Evolutionary conservation across 2,113 vertebrate genomes (phyloP), one percentile per base, ranked within the genome.

Genomic region (Oreochromis spilurus): DNA sequence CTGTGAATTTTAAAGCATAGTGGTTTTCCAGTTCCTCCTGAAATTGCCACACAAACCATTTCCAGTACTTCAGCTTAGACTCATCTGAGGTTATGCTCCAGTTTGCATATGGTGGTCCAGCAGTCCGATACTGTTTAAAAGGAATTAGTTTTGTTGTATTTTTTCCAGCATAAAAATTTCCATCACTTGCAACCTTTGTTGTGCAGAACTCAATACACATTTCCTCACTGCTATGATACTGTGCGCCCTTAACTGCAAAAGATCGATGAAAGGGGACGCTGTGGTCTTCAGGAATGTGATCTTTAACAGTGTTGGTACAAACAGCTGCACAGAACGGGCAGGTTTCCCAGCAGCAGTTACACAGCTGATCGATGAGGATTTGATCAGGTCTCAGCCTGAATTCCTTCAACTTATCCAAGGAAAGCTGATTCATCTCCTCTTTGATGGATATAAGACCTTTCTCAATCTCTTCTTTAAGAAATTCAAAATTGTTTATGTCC

Each of bases 31-130:
- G 21, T 0, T 97, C 3, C 14, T 9, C 7, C 14, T 87, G 91
- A 93, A 97, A 97, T 19, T 7, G 91, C 70, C 24, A 96, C 13
- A 97, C 72, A 93, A 96, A 97, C 96, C 97, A 97, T 85, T 95
- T 97, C 97, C 97, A 97, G 36, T 97, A 97, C 0, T 1, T 5
- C 50, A 95, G 93, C 2, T 81, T 85, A 2, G 97, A 96, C 8
- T 43, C 1, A 53, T 97, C 96, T 2, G 2, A 13, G 2, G 54
- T 55, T 14, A 55, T 55, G 21, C 54, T 55, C 54, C 54, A 55
- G 54, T 55, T 55, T 26, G 2, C 54, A 57, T 57, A 57, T 26
- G 21, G 21, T 55, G 54, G 21, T 26, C 54, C 54, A 57, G 54
- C 54, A 50, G 4, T 19, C 7, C 48, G 17, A 50, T 50, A 50